Evolutionary conservation across 2,888 invertebrate species (phyloP), one percentile per base, ranked within the genome.

Genomic region (Ypsolopha scabrella): DNA sequence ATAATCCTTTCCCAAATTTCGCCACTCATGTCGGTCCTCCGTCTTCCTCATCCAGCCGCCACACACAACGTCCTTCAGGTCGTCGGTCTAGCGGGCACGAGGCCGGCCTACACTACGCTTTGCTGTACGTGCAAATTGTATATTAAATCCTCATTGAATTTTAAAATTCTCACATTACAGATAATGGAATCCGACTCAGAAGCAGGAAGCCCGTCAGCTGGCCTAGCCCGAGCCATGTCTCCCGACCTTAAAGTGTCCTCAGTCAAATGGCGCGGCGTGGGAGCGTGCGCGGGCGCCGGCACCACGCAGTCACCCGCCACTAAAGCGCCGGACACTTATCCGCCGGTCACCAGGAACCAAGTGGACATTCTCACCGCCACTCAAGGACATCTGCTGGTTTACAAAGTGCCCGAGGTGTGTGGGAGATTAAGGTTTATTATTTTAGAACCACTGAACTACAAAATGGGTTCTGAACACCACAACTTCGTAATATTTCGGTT

Each of bases 321-420:
- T 46, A 79, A 80, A 34, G 82, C 90, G 6, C 87, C 89, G 39
- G 87, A 88, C 63, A 94, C 95, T 58, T 90, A 89, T 66, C 89
- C 92, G 52, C 96, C 97, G 3, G 88, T 92, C 62, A 89, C 94
- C 3, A 87, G 95, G 55, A 96, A 95, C 81, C 94, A 93, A 66
- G 93, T 97, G 34, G 94, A 95, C 81, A 91, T 91, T 55, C 89
- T 97, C 52, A 92, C 93, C 55, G 95, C 95, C 44, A 92, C 92
- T 2, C 92, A 92, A 11, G 97, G 97, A 24, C 92, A 93, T 64
- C 83, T 97, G 61, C 89, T 95, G 39, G 89, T 94, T 4, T 94
- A 90, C 68, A 91, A 90, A 75, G 95, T 97, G 57, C 95, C 95
- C 8, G 90, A 92, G 72, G 93, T 92, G 70, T 80, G 87, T 68